Conservation (phyloP, 2,113 vertebrate species). For the Psophia crepitans region DNA sequence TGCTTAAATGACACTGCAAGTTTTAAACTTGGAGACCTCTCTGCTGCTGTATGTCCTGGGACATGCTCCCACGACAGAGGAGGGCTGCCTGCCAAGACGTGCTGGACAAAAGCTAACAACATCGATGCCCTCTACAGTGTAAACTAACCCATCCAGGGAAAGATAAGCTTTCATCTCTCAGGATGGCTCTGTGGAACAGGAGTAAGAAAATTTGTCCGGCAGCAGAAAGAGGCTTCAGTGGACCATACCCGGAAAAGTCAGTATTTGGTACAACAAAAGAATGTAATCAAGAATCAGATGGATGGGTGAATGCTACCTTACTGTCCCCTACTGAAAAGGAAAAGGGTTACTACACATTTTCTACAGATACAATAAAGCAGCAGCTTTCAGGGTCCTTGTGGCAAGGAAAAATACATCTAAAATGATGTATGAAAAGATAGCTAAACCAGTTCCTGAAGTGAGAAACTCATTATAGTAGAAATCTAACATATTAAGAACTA, state of each 20-base stretch:
- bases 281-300: background rate
- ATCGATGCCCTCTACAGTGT: background rate
- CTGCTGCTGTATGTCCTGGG: fast-evolving
- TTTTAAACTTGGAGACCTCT: background rate
- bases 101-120: background rate
- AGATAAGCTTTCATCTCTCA: background rate
- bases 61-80: fast-evolving
- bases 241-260: background rate
- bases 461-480: background rate
- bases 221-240: background rate
- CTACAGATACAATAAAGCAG: background rate
- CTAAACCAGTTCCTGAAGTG: background rate
- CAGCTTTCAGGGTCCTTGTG: background rate
- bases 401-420: background rate
- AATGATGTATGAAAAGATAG: background rate
- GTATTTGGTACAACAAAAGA: background rate
- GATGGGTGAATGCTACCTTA: background rate
- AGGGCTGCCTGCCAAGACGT: background rate
- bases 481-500: background rate
- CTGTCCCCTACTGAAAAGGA: background rate
- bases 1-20: background rate
- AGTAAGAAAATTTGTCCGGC: background rate
- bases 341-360: background rate
- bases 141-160: background rate
- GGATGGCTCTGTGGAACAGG: background rate